Evolutionary conservation across 1,140 invertebrate species (phyloP), one percentile per base, ranked within the genome.

Genomic region (Ceratina australensis): DNA sequence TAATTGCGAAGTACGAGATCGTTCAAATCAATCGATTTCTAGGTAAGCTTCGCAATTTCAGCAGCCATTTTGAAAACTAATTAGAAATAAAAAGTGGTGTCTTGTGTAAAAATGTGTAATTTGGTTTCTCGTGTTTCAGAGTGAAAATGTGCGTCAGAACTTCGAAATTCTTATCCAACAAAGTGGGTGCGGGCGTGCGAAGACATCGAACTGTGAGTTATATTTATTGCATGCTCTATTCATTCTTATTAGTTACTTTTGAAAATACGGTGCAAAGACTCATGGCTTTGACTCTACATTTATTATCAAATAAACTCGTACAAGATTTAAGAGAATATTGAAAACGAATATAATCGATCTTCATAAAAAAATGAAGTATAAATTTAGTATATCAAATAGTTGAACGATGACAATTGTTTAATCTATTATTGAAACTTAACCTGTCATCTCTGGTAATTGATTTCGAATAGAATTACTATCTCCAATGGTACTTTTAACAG

Each of bases 361-460:
- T 54, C 52, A 7, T 42, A 42, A 0, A 42, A 42, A 42, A 42
- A 42, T 42, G 10, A 42, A 42, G 10, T 42, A 42, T 42, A 42
- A 33, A 42, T 42, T 42, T 42, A 42, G 33, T 42, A 7, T 42
- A 42, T 42, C 33, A 42, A 42, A 42, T 42, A 3, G 33, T 42
- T 13, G 1, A 42, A 42, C 24, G 28, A 28, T 10, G 16, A 24
- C 12, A 60, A 60, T 28, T 60, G 20, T 42, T 56, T 13, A n/a
- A 26, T 4, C 5, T 10, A 60, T 10, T 13, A 33, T 33, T n/a
- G 16, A 15, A 60, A 49, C 28, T 15, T 13, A 57, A 52, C 80
- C 82, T 20, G 82, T 71, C 18, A 68, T 18, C 7, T 85, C 50
- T n/a, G n/a, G 20, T 50, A 71, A 61, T 15, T 50, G 28, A 10